A percentile compares a stretch with the other conserved stretches of the same genome.
Conservation (phyloP, 2,113 vertebrate species). For the Aldabrachelys gigantea region DNA sequence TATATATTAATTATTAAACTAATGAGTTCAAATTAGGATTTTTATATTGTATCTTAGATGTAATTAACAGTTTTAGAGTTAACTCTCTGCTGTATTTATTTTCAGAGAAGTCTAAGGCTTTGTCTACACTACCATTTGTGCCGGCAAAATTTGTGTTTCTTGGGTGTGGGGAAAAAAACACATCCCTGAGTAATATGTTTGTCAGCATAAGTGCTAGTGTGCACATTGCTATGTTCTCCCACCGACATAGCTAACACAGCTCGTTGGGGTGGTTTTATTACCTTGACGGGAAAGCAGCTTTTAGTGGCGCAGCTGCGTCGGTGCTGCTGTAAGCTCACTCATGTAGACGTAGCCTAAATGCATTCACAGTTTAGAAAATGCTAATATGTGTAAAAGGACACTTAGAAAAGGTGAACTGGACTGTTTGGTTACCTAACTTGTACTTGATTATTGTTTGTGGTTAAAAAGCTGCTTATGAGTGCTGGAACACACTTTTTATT, state of each 20-base stretch:
- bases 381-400: not conserved
- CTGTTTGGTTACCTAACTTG: not conserved
- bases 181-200: no score
- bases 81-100: not conserved
- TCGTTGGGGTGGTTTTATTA: no score
- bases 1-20: not conserved
- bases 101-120: not conserved
- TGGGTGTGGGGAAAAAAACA: no score
- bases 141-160: no score
- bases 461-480: not conserved
- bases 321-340: no score
- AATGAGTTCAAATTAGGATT: fast-evolving
- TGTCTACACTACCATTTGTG: no score
- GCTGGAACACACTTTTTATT: not conserved
- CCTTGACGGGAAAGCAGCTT: no score
- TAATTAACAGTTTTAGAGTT: not conserved
- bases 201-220: no score
- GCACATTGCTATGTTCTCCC: no score
- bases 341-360: not conserved
- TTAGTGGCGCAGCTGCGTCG: no score
- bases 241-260: no score
- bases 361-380: not conserved
- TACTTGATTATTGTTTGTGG: not conserved
- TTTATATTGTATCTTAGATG: not conserved
- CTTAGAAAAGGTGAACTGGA: not conserved